Evolutionary conservation across 1,140 invertebrate species (phyloP), one percentile per base, ranked within the genome.

Genomic region (Telenomus remus): DNA sequence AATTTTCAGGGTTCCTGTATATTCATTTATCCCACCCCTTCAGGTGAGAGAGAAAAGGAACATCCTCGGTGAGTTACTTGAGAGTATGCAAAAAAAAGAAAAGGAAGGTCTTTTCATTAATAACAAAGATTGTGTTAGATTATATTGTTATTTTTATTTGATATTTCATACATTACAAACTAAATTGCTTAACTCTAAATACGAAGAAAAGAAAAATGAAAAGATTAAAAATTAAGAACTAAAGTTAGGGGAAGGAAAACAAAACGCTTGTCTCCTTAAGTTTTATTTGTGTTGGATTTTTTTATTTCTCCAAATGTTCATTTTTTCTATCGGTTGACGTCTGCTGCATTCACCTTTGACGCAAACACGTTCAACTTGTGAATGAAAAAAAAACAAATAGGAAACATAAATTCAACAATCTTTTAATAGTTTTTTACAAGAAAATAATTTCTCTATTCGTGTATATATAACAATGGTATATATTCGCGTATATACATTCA

Each of bases 381-480:
- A 80, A 70, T 75, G 51, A 66, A 83, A 79, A 79, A 76, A 76
- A 76, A 81, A 39, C 3, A 3, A 37, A 42, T 55, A 60, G 65
- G 79, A 79, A 81, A 76, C 76, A 78, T 70, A 73, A 48, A 4
- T 64, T 54, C n/a, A 64, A 54, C 73, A 51, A 83, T 60, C 70
- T 81, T 76, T 81, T 84, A 69, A 80, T 80, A 51, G 78, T 74
- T 50, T 84, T 81, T 76, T 85, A 85, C 81, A 84, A 81, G 78
- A 86, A 85, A 84, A 85, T 85, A 85, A 81, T 66, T 78, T 61
- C 72, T 76, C 72, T 76, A 10, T 69, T 71, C 80, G 65, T 34
- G n/a, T n/a, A n/a, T 68, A 43, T 48, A 69, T 68, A 70, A 56
- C 27, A 46, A 66, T 69, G 55, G 69, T 73, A 68, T 49, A 57